Base-by-base conservation (phyloP, 2,888 invertebrate species). In the Oasisia sp. region DNA sequence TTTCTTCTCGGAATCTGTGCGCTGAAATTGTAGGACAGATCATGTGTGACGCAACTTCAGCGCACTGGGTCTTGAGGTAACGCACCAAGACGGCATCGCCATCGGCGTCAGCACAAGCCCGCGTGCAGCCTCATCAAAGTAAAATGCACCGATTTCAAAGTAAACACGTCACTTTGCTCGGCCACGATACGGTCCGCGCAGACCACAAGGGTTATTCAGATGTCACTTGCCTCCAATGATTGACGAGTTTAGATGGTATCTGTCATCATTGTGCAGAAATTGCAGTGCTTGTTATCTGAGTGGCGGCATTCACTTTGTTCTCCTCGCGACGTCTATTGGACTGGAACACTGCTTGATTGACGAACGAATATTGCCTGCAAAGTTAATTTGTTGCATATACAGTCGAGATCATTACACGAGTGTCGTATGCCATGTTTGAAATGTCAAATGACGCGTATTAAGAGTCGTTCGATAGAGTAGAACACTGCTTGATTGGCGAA, bases 151-250 rank as follows among this genome's bases (percentile, higher is more conserved):
- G 27, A 74, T 74, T 74, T 74, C 74, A 74, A 74, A 74, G 74
- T 74, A 74, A 74, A 74, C 74, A 74, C 74, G 74, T 74, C 27
- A 27, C 27, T 74, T 74, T 74, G 74, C 74, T 74, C 74, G 74
- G 74, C 74, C 0, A 19, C n/a, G 19, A n/a, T 27, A 27, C 19
- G 74, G 74, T 19, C 74, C 74, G 27, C 27, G 74, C 19, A 19
- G 74, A 74, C 74, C 74, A 74, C 74, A 74, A 74, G 19, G 74
- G 14, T 11, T 74, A 74, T 74, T 74, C 74, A 74, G 27, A 74
- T n/a, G 74, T 74, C 74, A 74, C 74, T 74, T n/a, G n/a, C 74
- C 74, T 74, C 74, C 74, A 27, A n/a, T 74, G 74, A 74, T 74
- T 19, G 74, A 74, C 74, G 74, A 74, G 74, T 19, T n/a, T 19